Conservation (phyloP, 53 echinoderm and acorn worm genomes). For the Paracentrotus lividus region DNA sequence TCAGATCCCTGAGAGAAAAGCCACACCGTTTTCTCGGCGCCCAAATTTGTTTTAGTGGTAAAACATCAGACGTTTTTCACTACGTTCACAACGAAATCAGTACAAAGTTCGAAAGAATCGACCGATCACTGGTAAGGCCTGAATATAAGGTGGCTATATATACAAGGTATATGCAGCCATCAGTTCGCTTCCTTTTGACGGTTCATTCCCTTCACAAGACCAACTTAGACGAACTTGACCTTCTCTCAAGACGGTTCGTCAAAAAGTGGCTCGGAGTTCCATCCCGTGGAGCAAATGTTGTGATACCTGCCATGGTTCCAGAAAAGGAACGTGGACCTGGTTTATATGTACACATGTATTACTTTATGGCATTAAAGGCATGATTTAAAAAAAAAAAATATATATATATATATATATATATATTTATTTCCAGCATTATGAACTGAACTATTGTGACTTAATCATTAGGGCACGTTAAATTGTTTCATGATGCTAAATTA, state of each 20-base stretch:
- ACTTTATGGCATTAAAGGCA: too few relatives aligned
- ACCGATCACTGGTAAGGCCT: background rate
- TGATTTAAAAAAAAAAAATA: too few relatives aligned
- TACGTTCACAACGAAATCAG: background rate
- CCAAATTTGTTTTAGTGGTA: background rate
- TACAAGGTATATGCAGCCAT: constrained; percentile 7
- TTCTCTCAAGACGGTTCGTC: background rate
- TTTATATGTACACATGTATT: too few relatives aligned
- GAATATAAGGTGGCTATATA: too few relatives aligned
- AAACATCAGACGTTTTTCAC: constrained; percentile 15
- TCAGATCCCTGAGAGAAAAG: background rate
- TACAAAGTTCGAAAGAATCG: constrained; percentile 23
- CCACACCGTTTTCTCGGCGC: background rate
- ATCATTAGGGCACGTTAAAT: too few relatives aligned
- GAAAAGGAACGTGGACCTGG: too few relatives aligned
- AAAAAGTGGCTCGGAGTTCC: constrained; percentile 62
- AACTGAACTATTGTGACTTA: too few relatives aligned
- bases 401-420: too few relatives aligned
- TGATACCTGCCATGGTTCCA: too few relatives aligned
- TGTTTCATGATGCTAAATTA: too few relatives aligned
- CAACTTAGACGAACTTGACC: constrained; percentile 31
- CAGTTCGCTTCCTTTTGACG: constrained; percentile 29
- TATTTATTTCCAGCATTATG: too few relatives aligned
- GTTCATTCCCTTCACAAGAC: constrained; percentile 32
- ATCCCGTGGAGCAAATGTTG: constrained; percentile 7